Evolutionary conservation across 2,888 invertebrate genomes (phyloP), one percentile per base, ranked within the genome.

Genomic region (Argynnis bischoffii): DNA sequence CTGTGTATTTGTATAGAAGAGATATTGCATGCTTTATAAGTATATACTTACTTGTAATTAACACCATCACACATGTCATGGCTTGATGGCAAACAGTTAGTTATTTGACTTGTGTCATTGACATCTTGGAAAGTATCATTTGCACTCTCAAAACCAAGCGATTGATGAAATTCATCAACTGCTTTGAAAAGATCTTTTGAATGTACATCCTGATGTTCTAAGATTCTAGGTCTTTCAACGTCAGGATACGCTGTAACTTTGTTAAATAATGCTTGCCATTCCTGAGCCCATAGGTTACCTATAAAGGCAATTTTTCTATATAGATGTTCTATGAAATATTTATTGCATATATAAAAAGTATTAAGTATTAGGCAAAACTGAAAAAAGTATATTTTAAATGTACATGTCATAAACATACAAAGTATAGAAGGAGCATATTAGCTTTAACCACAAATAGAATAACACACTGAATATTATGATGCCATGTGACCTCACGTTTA

Each of bases 231-330:
- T 26, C 94, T 92, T 77, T 94, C 93, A 16, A 93, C 78, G 16
- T 85, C 79, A 0, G 93, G 92, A 75, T 89, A 94, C 0, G 88
- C 90, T 71, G 88, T 91, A 15, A 95, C 92, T 70, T 93, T 86
- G 47, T 90, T 82, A 64, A 86, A 92, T 15, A 90, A 83, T 0
- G 88, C 87, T 69, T 90, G 89, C 95, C 95, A 95, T 60, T 93
- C 90, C 80, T 95, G 95, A 2, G 94, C 94, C 95, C 95, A 95
- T 82, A 95, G 89, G 74, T 95, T 95, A 31, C 95, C 95, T 94
- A 51, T n/a, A 14, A 54, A 26, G 16, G 31, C 2, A 60, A 54
- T 47, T 55, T 6, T 55, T 5, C 4, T 26, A 4, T 26, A 26
- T 26, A 26, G 26, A 26, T 26, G 26, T 26, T 26, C 35, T 8